Evolutionary conservation across 2,797 vertebrate species (phyloP).

Genomic region (Onychomys torridus): DNA sequence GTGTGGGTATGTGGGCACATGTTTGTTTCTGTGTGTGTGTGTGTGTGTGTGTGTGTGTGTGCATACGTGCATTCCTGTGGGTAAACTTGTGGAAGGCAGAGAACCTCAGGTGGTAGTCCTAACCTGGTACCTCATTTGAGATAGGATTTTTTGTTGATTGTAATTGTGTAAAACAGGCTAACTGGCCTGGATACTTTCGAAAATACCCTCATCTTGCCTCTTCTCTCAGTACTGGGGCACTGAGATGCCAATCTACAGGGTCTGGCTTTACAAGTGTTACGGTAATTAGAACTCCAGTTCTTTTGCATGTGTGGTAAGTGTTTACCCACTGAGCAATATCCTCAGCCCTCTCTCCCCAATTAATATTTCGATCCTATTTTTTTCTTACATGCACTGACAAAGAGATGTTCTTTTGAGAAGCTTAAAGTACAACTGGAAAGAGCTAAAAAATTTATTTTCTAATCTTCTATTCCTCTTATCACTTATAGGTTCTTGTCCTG

Average conservation of each 20-base stretch:
- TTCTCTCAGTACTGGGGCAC: not conserved
- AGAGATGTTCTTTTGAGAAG: not conserved
- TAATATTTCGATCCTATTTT: slow-evolving; percentile 32
- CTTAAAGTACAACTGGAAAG: not conserved
- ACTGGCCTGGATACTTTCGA: not conserved
- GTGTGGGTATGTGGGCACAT: not conserved
- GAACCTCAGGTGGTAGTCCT: not conserved
- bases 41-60: not conserved
- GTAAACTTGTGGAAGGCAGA: not conserved
- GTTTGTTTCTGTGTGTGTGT: not conserved
- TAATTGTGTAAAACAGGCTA: not conserved
- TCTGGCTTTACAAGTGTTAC: not conserved
- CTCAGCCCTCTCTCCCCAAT: not conserved
- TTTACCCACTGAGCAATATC: not conserved
- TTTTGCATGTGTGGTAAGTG: no score
- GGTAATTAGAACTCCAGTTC: not conserved
- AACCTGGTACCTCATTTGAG: not conserved
- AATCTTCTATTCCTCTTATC: not conserved
- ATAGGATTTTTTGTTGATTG: not conserved
- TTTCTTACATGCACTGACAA: not conserved
- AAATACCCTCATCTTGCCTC: not conserved
- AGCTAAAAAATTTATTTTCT: slow-evolving; percentile 11
- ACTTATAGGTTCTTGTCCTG: not conserved
- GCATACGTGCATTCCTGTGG: no score
- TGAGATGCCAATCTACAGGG: not conserved